Evolutionary conservation across 2,888 invertebrate genomes (phyloP).

Genomic region (Hydrotaea diabolus): DNA sequence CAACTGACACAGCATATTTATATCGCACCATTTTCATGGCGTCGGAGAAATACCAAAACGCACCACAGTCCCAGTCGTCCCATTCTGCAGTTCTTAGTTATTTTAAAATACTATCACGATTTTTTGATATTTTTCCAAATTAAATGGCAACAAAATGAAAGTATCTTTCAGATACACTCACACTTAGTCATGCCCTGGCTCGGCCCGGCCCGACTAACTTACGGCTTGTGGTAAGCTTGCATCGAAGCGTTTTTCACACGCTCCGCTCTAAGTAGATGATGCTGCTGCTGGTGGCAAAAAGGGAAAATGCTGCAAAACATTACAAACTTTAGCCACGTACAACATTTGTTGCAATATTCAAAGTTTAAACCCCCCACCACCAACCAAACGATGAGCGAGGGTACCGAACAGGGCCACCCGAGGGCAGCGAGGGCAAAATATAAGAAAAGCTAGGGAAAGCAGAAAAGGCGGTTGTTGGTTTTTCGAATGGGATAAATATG

Average conservation of each 20-base stretch:
- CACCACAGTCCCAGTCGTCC: background rate
- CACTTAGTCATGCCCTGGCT: background rate
- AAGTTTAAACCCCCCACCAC: background rate
- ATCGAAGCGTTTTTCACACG: slow-evolving; percentile 14
- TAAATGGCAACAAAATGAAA: slow-evolving; percentile 33
- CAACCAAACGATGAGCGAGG: too few relatives aligned
- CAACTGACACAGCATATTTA: slow-evolving; percentile 31
- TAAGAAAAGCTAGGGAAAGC: too few relatives aligned
- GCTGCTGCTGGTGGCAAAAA: background rate
- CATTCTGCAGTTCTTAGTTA: background rate
- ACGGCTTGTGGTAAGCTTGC: background rate
- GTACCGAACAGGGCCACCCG: too few relatives aligned
- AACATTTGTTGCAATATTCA: slow-evolving; percentile 32
- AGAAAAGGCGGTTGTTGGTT: too few relatives aligned
- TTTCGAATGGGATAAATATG: too few relatives aligned
- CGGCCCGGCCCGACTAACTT: background rate
- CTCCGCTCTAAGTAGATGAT: background rate
- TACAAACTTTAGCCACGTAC: slow-evolving; percentile 42
- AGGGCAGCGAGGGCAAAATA: too few relatives aligned
- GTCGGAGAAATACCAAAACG: background rate
- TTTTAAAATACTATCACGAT: slow-evolving; percentile 38
- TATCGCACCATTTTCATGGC: slow-evolving; percentile 3
- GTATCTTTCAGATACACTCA: background rate
- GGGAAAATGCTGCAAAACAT: background rate
- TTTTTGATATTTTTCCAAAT: slow-evolving; percentile 33